Evolutionary conservation across 2,888 invertebrate genomes (phyloP).

Genomic region (Apodemia zela): DNA sequence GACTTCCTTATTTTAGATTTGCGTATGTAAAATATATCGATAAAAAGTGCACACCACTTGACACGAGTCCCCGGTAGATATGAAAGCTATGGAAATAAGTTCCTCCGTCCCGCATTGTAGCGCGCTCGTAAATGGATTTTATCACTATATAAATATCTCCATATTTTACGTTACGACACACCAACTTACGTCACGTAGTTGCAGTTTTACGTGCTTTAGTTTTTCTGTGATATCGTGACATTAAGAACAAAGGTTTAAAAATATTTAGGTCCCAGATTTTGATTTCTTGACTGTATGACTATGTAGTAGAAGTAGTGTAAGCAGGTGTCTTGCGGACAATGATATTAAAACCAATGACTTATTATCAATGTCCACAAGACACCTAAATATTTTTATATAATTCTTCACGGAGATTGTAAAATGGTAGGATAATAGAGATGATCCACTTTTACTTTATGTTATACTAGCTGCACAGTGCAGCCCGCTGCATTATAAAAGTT

Average conservation of each 20-base stretch:
- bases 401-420: no score
- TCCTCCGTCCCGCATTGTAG: constrained; percentile 69
- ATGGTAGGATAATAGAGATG: no score
- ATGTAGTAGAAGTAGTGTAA: no score
- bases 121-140: constrained; percentile 73
- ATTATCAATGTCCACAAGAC: no score
- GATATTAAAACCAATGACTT: no score
- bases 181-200: constrained; percentile 42
- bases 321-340: no score
- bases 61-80: constrained; percentile 53
- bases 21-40: constrained; percentile 16
- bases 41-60: constrained; percentile 27
- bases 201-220: constrained; percentile 35
- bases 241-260: not conserved
- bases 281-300: not conserved
- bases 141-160: constrained; percentile 73
- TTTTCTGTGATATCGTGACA: constrained; percentile 26
- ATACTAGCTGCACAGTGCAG: no score
- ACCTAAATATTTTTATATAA: no score
- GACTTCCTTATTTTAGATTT: no score
- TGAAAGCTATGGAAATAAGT: constrained; percentile 77
- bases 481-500: no score
- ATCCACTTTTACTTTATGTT: no score
- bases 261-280: not conserved
- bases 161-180: constrained; percentile 49